phyloP scores from a whole-genome alignment of 2,888 invertebrate species.

The Cryptops parisi region DNA sequence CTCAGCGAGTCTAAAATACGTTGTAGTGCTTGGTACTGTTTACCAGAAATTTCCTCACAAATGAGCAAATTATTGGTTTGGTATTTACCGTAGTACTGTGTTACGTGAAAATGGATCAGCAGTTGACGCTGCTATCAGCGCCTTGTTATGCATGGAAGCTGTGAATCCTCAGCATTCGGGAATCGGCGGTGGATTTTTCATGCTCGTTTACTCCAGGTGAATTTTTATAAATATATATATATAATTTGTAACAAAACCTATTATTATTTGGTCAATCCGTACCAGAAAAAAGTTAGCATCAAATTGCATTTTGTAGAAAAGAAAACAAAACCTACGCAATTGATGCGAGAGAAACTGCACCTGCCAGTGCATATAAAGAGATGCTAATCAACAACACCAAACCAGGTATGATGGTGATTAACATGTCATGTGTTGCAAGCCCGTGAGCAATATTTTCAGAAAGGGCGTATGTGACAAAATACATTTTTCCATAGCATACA shows the following conservation, averaged over 20 bases:
- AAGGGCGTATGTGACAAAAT: no score
- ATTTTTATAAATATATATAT: not conserved
- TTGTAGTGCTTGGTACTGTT: no score
- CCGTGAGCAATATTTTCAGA: no score
- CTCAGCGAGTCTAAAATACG: no score
- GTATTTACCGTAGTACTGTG: conserved; percentile 19
- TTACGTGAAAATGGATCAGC: conserved; percentile 30
- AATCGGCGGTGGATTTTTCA: conserved; percentile 58
- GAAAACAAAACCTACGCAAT: not conserved
- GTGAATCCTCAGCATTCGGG: conserved; percentile 33
- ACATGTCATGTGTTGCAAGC: no score
- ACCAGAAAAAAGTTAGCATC: not conserved
- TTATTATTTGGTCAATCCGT: not conserved
- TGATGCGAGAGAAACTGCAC: conserved; percentile 9
- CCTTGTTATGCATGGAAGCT: conserved; percentile 32
- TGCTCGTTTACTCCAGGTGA: conserved; percentile 49
- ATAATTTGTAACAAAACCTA: not conserved
- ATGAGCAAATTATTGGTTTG: not conserved
- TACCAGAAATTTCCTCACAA: no score
- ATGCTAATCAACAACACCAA: no score
- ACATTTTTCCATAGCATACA: no score
- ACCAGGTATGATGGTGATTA: no score
- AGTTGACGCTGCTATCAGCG: conserved; percentile 33
- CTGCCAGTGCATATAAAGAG: not conserved
- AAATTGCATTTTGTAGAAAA: not conserved